Base-by-base conservation (phyloP, 2,888 invertebrate genomes). In the Drosophila mettleri region DNA sequence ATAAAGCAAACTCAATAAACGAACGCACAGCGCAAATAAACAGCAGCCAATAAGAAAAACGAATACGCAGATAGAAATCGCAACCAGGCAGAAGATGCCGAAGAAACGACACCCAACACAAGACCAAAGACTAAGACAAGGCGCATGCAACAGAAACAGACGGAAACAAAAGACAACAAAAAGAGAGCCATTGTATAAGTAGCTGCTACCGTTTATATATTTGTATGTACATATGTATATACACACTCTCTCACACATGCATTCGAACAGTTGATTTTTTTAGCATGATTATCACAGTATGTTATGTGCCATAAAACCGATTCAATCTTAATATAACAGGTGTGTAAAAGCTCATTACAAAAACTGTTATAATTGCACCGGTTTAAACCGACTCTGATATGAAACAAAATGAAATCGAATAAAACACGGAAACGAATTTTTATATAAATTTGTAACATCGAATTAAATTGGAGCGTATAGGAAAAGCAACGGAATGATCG, bases 31-130 rank as follows among this genome's bases (percentile, higher is more conserved):
- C 66, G 69, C 78, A 82, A 88, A 88, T 84, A 88, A 83, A 86
- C 77, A 87, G 87, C 85, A 88, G 88, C 78, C 82, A 85, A 88
- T 82, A 87, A 88, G 89, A 79, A 85, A 70, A 73, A 73, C 83
- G 83, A 79, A 72, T 75, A 62, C 54, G 61, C 67, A 85, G 81
- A 87, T 85, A 89, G 68, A 89, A 88, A 89, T 85, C 86, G 78
- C 74, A 74, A 66, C 59, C 75, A 82, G 74, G 65, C 51, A 67
- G 51, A 82, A 66, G 64, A 68, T 64, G 59, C 61, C 60, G 59
- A 64, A 61, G 51, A 63, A 54, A 69, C 63, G 41, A 66, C 39
- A 68, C 63, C 33, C 29, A 57, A 12, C 54, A 38, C 46, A 22
- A 53, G 41, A 49, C 16, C 71, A 63, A 63, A 33, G 38, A 69